Evolutionary conservation across 2,797 vertebrate species (phyloP), one percentile per base, ranked within the genome.

Genomic region (Danio aesculapii): DNA sequence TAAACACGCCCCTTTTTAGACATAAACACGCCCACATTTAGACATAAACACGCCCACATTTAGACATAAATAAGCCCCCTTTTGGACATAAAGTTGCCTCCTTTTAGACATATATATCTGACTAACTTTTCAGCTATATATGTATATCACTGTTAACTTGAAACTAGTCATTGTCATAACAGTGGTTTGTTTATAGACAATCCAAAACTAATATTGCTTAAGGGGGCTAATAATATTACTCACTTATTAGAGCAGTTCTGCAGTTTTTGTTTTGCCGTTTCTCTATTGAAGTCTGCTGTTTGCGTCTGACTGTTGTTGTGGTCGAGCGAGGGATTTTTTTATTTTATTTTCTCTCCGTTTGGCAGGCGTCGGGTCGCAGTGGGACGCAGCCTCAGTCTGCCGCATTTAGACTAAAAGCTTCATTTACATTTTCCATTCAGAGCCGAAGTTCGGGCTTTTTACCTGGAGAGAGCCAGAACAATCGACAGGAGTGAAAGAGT

Each of bases 381-480:
- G 71, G 55, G 72, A 83, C 57, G 21, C 72, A 50, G 53, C 8
- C 41, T 64, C 66, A 76, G 66, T 79, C 75, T 79, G 68, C 52
- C 81, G 67, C 63, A 57, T 83, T 79, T 80, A 77, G 78, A 83
- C 74, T 75, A 78, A 82, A 82, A 85, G 73, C 81, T 63, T 83
- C 19, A 84, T 87, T 87, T 86, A 72, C 70, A 84, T 86, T 83
- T 83, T 84, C 44, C 79, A 64, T 77, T 77, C 68, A 77, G 43
- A 80, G 14, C 10, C 11, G 2, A 52, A 81, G 70, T 86, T 73
- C 13, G 39, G 72, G 30, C 66, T 66, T 57, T 78, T 53, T 77
- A 76, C 85, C 68, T 80, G 16, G 14, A 57, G 58, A 63, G 58
- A 68, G 43, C 50, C 10, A 9, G 14, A 61, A 61, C 46, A 46